A percentile compares a stretch with the other conserved stretches of the same genome.
Evolutionary conservation across 2,113 vertebrate genomes (phyloP).

Genomic region (Brevimyrus niger): DNA sequence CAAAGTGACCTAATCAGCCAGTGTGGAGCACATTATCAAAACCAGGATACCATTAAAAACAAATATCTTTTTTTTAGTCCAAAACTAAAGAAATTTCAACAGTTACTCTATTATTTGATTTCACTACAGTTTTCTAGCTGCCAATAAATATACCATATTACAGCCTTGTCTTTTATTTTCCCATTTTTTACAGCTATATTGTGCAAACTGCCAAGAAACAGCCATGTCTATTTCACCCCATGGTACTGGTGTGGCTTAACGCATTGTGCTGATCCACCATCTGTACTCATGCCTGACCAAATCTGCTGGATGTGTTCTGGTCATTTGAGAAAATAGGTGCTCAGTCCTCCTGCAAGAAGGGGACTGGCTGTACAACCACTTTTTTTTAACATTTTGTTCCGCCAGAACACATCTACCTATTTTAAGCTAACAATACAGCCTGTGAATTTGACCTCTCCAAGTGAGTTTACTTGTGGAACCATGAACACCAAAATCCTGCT

Average conservation of each 20-base stretch:
- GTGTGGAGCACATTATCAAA: not conserved
- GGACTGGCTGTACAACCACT: not conserved
- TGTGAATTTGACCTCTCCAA: not conserved
- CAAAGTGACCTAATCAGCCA: not conserved
- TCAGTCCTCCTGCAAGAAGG: not conserved
- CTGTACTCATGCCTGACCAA: not conserved
- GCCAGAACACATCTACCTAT: slow-evolving; percentile 1
- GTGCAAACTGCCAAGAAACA: not conserved
- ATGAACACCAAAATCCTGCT: not conserved
- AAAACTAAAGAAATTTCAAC: not conserved
- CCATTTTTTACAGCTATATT: not conserved
- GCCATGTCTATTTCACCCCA: not conserved
- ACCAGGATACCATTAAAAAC: not conserved
- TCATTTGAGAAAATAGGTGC: not conserved
- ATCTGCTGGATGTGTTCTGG: not conserved
- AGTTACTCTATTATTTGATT: not conserved
- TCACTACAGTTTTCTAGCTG: slow-evolving; percentile 13
- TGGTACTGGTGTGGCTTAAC: not conserved
- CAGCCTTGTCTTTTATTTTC: not conserved
- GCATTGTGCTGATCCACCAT: slow-evolving; percentile 1
- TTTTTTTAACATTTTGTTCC: not conserved
- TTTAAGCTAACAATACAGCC: not conserved
- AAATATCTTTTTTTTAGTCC: not conserved
- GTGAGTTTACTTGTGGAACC: not conserved
- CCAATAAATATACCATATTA: not conserved